Percentiles rank a stretch among this genome's conserved stretches.
Evolutionary conservation across 2,797 vertebrate species (phyloP).

Genomic region (Syngnathus acus): DNA sequence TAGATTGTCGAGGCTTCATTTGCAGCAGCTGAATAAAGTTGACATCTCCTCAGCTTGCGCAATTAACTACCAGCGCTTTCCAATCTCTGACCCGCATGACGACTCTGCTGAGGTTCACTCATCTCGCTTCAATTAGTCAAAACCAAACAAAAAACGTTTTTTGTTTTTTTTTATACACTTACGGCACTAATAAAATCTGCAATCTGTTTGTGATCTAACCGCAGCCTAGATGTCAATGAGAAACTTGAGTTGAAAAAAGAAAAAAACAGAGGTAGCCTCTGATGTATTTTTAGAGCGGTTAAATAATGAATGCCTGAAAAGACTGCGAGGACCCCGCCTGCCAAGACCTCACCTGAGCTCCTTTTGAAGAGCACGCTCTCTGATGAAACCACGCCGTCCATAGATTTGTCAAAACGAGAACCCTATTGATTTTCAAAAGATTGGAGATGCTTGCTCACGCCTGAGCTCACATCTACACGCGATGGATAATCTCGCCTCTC

Average conservation of each 20-base stretch:
- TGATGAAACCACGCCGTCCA: background rate
- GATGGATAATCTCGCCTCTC: too few species aligned
- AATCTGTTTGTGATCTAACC: background rate
- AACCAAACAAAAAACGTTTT: background rate
- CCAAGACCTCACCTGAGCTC: slow-evolving; percentile 41
- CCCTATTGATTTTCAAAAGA: background rate
- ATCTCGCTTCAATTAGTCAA: background rate
- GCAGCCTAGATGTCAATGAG: slow-evolving; percentile 40
- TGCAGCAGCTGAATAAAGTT: slow-evolving; percentile 59
- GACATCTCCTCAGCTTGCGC: slow-evolving; percentile 58
- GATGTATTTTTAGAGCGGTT: slow-evolving; percentile 73
- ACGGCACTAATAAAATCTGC: background rate
- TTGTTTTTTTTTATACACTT: background rate
- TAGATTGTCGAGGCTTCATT: slow-evolving; percentile 53
- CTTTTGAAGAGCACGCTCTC: background rate
- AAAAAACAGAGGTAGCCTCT: slow-evolving; percentile 57
- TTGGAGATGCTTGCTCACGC: background rate
- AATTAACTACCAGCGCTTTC: slow-evolving; percentile 59
- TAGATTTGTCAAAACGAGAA: slow-evolving; percentile 1
- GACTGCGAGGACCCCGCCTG: slow-evolving; percentile 59
- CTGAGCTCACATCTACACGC: background rate
- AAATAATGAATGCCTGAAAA: slow-evolving; percentile 74
- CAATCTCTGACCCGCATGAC: slow-evolving; percentile 51
- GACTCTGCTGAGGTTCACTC: too few species aligned
- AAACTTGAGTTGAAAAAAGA: slow-evolving; percentile 48